Evolutionary conservation across 2,888 invertebrate species (phyloP).

Genomic region (Drosophila pseudotakahashii): DNA sequence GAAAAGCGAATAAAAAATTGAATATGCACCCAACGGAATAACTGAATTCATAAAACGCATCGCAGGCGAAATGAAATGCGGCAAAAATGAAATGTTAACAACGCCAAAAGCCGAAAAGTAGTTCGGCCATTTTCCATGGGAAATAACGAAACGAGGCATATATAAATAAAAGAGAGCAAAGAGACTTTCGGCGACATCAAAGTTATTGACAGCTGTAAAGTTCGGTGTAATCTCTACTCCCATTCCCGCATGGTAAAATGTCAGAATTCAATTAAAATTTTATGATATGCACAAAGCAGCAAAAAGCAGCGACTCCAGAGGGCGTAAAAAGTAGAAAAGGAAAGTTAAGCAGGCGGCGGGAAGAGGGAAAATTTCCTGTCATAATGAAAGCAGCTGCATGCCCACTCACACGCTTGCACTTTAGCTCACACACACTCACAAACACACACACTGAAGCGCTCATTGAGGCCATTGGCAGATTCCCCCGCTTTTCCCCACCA

Average conservation of each 20-base stretch:
- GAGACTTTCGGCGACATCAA: constrained; percentile 49
- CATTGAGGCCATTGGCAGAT: constrained; percentile 70
- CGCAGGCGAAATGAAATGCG: constrained; percentile 45
- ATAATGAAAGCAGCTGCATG: constrained; percentile 66
- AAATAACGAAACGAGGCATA: constrained; percentile 58
- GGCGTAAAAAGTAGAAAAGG: constrained; percentile 37
- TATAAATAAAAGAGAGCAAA: constrained; percentile 48
- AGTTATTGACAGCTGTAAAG: constrained; percentile 76
- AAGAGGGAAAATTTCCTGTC: constrained; percentile 36
- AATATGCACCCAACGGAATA: constrained; percentile 51
- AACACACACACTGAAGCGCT: constrained; percentile 18
- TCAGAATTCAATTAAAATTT: constrained; percentile 77
- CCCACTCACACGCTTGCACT: constrained; percentile 18
- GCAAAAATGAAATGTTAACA: constrained; percentile 55
- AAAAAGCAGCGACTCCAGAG: constrained; percentile 47
- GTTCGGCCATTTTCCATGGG: constrained; percentile 46
- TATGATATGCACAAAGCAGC: constrained; percentile 69
- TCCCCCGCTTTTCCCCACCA: constrained; percentile 20
- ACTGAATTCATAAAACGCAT: constrained; percentile 45
- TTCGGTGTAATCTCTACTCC: constrained; percentile 55
- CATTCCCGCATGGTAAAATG: constrained; percentile 68
- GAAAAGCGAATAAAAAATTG: constrained; percentile 58
- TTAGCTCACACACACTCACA: constrained; percentile 9
- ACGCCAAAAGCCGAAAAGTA: constrained; percentile 66
- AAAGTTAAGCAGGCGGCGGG: constrained; percentile 22